Conservation (phyloP, 2,113 vertebrate genomes). For the Hoplias malabaricus region DNA sequence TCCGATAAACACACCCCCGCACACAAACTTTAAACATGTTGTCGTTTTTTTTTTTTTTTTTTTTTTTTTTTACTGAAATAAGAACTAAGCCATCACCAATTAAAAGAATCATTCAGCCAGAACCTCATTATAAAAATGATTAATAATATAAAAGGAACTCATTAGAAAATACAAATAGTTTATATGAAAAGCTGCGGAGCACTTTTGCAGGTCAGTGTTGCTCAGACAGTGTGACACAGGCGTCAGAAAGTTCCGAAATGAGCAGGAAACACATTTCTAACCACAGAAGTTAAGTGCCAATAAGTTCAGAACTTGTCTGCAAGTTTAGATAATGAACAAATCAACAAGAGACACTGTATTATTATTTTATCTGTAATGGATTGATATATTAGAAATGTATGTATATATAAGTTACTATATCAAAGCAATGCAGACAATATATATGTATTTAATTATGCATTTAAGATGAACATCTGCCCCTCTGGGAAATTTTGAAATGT, state of each 20-base stretch:
- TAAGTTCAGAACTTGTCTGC: not conserved
- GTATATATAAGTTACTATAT: too few relatives aligned
- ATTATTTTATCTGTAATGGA: too few relatives aligned
- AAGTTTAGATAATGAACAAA: not conserved
- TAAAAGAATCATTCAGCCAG: slow-evolving; percentile 32
- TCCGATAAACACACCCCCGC: not conserved
- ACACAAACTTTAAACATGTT: not conserved
- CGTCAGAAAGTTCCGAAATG: not conserved
- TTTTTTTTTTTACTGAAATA: slow-evolving; percentile 1
- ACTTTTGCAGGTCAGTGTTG: slow-evolving; percentile 13
- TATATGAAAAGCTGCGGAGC: not conserved
- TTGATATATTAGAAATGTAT: too few relatives aligned
- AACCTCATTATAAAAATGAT: slow-evolving; percentile 22
- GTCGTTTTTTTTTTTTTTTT: too few relatives aligned
- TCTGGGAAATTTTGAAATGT: too few relatives aligned
- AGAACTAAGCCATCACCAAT: slow-evolving; percentile 12
- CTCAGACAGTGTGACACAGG: not conserved
- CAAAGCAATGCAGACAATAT: too few relatives aligned
- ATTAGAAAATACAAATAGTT: slow-evolving; percentile 26
- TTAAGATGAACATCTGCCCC: too few relatives aligned
- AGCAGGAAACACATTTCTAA: not conserved
- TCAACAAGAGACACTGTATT: not conserved
- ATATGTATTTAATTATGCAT: too few relatives aligned
- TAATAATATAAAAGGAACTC: slow-evolving; percentile 21
- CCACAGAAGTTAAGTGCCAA: not conserved